These are phyloP conservation scores for Parnassius apollo DNA, from an alignment of 2,888 invertebrate genomes.

Conservation along the genomic window DNA sequence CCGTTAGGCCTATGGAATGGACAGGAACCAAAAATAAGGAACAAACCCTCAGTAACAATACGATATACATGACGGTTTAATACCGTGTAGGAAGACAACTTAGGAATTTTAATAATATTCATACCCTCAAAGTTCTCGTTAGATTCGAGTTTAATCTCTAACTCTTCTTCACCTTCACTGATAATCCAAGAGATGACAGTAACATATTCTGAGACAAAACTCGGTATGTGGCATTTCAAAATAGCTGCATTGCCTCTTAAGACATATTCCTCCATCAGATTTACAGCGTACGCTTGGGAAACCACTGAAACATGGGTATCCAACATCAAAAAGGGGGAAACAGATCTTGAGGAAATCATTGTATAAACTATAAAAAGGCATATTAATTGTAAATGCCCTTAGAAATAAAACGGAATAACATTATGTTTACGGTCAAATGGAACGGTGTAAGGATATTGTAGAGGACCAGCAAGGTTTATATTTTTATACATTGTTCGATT, in stretches of 20 bases:
- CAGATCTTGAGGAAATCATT: constrained; percentile 5
- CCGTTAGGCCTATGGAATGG: constrained; percentile 81
- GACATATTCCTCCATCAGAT: constrained; percentile 96
- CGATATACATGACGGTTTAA: constrained; percentile 4
- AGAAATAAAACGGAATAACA: too few relatives aligned
- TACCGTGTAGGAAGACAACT: constrained; percentile 27
- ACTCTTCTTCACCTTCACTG: constrained; percentile 82
- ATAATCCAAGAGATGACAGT: constrained; percentile 92
- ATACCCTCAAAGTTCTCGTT: constrained; percentile 62
- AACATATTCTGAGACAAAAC: constrained; percentile 95
- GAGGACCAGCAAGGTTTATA: constrained; percentile 5
- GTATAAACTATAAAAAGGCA: neutral
- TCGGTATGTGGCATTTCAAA: constrained; percentile 95
- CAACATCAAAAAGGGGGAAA: constrained; percentile 24
- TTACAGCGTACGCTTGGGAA: constrained; percentile 93
- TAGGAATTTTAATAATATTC: constrained; percentile 31
- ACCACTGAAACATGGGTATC: constrained; percentile 86
- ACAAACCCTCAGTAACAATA: constrained; percentile 45
- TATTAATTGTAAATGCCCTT: too few relatives aligned
- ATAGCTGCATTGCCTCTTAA: constrained; percentile 94
- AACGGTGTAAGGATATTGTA: constrained; percentile 1
- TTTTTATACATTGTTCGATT: neutral
- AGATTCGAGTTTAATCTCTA: constrained; percentile 72
- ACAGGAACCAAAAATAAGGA: constrained; percentile 57
- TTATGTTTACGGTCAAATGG: neutral